A percentile compares a stretch with the other conserved stretches of the same genome.
Evolutionary conservation across 2,888 invertebrate genomes (phyloP).

Genomic region (Gerris lacustris): DNA sequence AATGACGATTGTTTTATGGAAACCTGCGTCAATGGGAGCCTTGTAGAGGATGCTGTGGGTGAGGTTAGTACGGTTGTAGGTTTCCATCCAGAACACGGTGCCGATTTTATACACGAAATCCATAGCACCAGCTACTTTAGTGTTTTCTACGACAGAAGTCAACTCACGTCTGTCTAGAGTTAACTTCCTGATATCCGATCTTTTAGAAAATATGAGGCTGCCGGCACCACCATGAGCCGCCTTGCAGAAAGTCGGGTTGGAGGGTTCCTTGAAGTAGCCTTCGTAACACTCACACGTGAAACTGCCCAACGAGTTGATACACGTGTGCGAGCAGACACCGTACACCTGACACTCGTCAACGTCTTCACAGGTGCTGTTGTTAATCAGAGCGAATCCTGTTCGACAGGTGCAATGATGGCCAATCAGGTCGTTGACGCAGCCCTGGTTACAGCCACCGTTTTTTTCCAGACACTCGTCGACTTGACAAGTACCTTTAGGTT

Average conservation of each 20-base stretch:
- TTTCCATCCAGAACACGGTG: constrained; percentile 73
- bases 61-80: constrained; percentile 55
- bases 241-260: constrained; percentile 72
- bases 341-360: constrained; percentile 81
- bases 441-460: constrained; percentile 77
- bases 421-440: constrained; percentile 48
- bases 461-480: constrained; percentile 62
- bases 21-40: constrained; percentile 83
- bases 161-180: constrained; percentile 81
- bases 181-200: constrained; percentile 81
- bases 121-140: constrained; percentile 80
- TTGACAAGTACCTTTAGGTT: constrained; percentile 61
- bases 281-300: constrained; percentile 83
- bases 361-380: constrained; percentile 77
- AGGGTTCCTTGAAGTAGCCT: constrained; percentile 75
- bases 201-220: constrained; percentile 72
- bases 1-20: constrained; percentile 67
- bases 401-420: constrained; percentile 71
- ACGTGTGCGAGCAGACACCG: constrained; percentile 85
- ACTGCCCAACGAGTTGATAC: constrained; percentile 78
- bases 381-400: constrained; percentile 61
- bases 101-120: constrained; percentile 88
- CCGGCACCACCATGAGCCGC: constrained; percentile 74
- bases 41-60: constrained; percentile 83
- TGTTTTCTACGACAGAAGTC: constrained; percentile 81